Base-by-base conservation (phyloP, 2,888 invertebrate species). In the Drosophila paramelanica region DNA sequence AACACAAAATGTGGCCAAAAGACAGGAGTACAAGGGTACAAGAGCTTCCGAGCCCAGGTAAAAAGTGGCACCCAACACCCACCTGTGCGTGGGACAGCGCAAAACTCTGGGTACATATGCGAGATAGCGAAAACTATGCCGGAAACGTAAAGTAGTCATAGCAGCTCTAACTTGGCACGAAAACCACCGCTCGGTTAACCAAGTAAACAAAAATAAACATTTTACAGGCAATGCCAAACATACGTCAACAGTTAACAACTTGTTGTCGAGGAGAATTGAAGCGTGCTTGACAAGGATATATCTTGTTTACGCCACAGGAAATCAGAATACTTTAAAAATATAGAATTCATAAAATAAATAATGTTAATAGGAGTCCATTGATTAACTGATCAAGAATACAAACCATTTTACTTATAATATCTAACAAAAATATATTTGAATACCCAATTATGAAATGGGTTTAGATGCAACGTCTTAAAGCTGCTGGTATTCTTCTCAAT, bases 101-200 rank as follows among this genome's bases (percentile, higher is more conserved):
- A 58, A 60, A 79, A 58, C 59, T 33, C 42, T 51, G 68, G 38
- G 46, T 53, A 58, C 62, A 55, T 59, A 39, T 43, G 51, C 49
- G n/a, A 62, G 52, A 66, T 66, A 53, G 57, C 49, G 47, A 45
- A 66, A 84, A 79, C 78, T 76, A 73, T 66, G 68, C 85, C 83
- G 86, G 86, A 84, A 86, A 79, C 79, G 83, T 86, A 77, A 1
- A 83, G 70, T 73, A 59, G 73, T 68, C 53, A 61, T 64, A 55
- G 57, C 65, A 50, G 13, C 39, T 10, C 5, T 38, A 58, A 17
- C 33, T 52, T 60, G 53, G 46, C 65, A 61, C 67, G 6, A 42
- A 67, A 67, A 20, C 49, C 61, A 25, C 56, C 56, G 52, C 50
- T 66, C 59, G 55, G 53, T 52, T 64, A 67, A 49, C 64, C 80